phyloP scores from a whole-genome alignment of 2,113 vertebrate genomes.

The Dipodomys spectabilis region DNA sequence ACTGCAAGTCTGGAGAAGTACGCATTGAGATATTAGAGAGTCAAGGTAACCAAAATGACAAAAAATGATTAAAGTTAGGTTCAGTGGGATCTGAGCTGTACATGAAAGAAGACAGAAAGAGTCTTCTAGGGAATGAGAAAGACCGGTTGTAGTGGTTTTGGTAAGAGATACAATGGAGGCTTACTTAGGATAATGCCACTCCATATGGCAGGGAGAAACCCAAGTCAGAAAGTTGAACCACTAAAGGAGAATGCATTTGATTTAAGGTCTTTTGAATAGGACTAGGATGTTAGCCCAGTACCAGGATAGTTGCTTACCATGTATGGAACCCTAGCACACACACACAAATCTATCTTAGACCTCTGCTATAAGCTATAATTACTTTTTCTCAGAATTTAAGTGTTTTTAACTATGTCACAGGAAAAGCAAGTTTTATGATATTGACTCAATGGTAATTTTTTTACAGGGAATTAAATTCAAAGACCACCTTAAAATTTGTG shows the following conservation, averaged over 20 bases:
- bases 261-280: not conserved
- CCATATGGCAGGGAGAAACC: not conserved
- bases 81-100: not conserved
- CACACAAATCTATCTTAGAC: not conserved
- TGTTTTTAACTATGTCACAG: not conserved
- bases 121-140: not conserved
- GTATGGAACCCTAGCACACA: not conserved
- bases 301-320: not conserved
- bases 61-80: not conserved
- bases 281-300: not conserved
- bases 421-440: not conserved
- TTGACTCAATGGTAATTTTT: not conserved
- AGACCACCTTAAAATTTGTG: conserved; percentile 91
- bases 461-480: conserved; percentile 90
- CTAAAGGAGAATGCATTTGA: too few relatives aligned
- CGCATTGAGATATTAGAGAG: not conserved
- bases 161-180: not conserved
- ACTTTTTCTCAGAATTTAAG: not conserved
- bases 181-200: not conserved
- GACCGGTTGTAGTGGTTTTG: not conserved
- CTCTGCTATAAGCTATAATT: not conserved
- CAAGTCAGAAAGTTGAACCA: not conserved
- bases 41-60: not conserved
- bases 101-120: not conserved
- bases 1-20: not conserved